Base-by-base conservation (phyloP, 2,797 vertebrate species). In the Malacoctenus gilli region DNA sequence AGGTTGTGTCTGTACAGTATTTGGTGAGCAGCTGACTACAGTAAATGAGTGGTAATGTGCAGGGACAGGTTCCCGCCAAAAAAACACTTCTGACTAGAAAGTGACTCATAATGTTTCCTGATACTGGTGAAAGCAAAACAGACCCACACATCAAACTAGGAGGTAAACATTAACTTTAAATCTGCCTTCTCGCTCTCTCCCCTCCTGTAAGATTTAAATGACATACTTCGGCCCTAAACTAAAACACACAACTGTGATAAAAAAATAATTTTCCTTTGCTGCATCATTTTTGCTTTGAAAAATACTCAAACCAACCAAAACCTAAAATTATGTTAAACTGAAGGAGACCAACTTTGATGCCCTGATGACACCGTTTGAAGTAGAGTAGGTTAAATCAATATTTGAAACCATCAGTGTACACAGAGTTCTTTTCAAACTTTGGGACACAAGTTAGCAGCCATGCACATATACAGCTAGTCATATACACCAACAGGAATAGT, bases 381-480 rank as follows among this genome's bases (percentile, higher is more conserved):
- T 9, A 28, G 25, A 28, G 25, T 28, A 68, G 74, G 40, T 25
- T 40, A 25, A 81, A 85, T 88, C 85, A 87, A 89, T 88, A 89
- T 79, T 82, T 86, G 69, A 21, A 58, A 30, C 7, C n/a, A 38
- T 46, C 22, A 14, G 59, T 53, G 78, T 52, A 75, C 81, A 83
- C 68, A 85, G 53, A 66, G 83, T 59, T 41, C 68, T 41, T 30
- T 38, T 37, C 19, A 19, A 28, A 32, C 61, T 11, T 35, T 54
- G 42, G 64, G 55, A 75, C 75, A 81, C 31, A 57, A 59, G 48
- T 40, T 14, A n/a, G 28, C 37, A 58, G 43, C 44, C 43, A 52
- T 32, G 13, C 72, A 67, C 43, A 9, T 52, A 55, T 16, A 37
- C 55, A 75, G 25, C 9, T 28, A 28, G 9, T 6, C 25, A 28